Base-by-base conservation (phyloP, 1,140 invertebrate species). In the Micrasema minimum region DNA sequence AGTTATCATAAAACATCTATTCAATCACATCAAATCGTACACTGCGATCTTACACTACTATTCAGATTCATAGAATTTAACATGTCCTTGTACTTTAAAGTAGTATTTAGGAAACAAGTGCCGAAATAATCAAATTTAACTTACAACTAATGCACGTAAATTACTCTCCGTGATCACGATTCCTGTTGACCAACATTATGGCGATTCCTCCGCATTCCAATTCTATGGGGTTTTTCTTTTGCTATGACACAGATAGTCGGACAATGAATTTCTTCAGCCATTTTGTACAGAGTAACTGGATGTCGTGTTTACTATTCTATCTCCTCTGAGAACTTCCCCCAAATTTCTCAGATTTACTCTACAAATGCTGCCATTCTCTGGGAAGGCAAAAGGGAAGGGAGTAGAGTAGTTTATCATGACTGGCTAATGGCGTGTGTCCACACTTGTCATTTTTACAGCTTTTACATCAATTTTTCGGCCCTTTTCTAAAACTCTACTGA, bases 371-470 rank as follows among this genome's bases (percentile, higher is more conserved):
- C 91, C 92, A 83, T 93, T 92, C n/a, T 81, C 92, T 91, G 22
- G 97, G 97, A 77, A 90, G 86, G 82, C 97, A 99, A 78, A 97
- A 93, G 46, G 91, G 92, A 48, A 99, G 81, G 2, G 95, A 96
- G 84, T 99, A 99, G 87, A n/a, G n/a, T n/a, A n/a, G n/a, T n/a
- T 99, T 99, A 80, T 97, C 95, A 80, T 98, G 99, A n/a, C n/a
- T n/a, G 2, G 97, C 97, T 76, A 99, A 85, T 83, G 99, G 96
- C 20, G 97, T 99, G 72, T 93, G 92, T n/a, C n/a, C 62, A 92
- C 94, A 83, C 96, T 98, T 0, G 96, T 98, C 93, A 98, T 95
- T 87, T 98, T 99, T 12, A 98, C 95, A 77, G 96, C 96, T 86
- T 96, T 97, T 2, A 99, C 96, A 85, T 97, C 95, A 76, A 99